Evolutionary conservation across 1,140 invertebrate species (phyloP).

Genomic region (Hylyphantes graminicola): DNA sequence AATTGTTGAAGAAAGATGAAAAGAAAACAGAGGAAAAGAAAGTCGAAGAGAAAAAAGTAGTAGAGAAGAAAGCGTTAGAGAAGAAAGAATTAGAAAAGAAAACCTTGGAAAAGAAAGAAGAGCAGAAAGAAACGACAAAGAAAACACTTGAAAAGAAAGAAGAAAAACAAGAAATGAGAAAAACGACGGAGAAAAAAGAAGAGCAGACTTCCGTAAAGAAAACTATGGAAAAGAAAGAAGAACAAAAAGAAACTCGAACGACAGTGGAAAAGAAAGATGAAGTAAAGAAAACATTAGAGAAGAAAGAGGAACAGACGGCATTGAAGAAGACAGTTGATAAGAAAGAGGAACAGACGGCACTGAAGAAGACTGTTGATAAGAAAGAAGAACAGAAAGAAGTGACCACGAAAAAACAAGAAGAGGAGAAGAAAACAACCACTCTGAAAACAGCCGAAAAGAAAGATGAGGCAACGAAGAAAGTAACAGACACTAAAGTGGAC

Average conservation of each 20-base stretch:
- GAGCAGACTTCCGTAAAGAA: slow-evolving; percentile 17
- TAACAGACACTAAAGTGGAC: slow-evolving; percentile 12
- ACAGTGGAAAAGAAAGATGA: slow-evolving; percentile 6
- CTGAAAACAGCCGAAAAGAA: slow-evolving; percentile 14
- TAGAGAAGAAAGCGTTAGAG: slow-evolving; percentile 67
- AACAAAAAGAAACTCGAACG: slow-evolving; percentile 10
- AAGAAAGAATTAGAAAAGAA: slow-evolving; percentile 60
- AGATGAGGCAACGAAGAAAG: slow-evolving; percentile 8
- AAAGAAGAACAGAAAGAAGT: slow-evolving; percentile 41
- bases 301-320: slow-evolving; percentile 22
- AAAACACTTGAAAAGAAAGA: slow-evolving; percentile 50
- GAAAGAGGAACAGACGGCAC: slow-evolving; percentile 8
- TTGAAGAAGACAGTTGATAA: slow-evolving; percentile 40
- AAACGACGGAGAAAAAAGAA: slow-evolving; percentile 40
- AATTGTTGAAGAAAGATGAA: slow-evolving; percentile 48
- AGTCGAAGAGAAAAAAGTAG: slow-evolving; percentile 73
- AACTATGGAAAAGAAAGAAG: slow-evolving; percentile 41
- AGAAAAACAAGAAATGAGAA: slow-evolving; percentile 1
- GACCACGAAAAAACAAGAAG: slow-evolving; percentile 9
- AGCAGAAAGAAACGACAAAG: slow-evolving; percentile 8
- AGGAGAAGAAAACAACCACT: slow-evolving; percentile 18
- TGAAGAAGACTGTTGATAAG: slow-evolving; percentile 16
- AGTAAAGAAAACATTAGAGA: neutral
- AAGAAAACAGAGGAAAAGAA: slow-evolving; percentile 69
- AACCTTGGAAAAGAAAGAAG: slow-evolving; percentile 44